Evolutionary conservation across 2,888 invertebrate species (phyloP).

Genomic region (Anthophora plumipes): DNA sequence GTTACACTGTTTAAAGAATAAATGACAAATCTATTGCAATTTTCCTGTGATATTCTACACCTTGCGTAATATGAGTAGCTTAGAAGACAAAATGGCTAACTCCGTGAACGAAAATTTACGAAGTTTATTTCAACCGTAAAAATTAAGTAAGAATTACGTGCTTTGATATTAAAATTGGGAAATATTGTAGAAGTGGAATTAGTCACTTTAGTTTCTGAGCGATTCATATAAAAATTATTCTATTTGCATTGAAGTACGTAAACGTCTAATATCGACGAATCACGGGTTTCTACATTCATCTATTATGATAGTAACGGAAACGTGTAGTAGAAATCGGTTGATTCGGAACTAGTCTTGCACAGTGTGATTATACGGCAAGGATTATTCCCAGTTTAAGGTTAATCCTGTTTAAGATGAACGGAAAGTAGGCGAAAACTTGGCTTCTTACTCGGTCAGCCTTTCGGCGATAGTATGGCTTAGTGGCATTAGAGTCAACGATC

Average conservation of each 20-base stretch:
- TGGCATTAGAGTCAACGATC: slow-evolving; percentile 77
- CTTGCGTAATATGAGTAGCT: too few species aligned
- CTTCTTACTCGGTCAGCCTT: slow-evolving; percentile 77
- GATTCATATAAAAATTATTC: too few species aligned
- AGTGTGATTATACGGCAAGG: slow-evolving; percentile 69
- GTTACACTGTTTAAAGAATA: too few species aligned
- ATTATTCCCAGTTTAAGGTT: slow-evolving; percentile 79
- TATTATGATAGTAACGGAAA: slow-evolving; percentile 5
- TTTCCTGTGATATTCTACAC: too few species aligned
- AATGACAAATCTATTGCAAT: too few species aligned
- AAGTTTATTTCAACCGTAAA: too few species aligned
- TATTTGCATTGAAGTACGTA: not conserved
- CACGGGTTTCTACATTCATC: not conserved
- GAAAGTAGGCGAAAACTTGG: slow-evolving; percentile 78
- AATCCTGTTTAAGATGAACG: slow-evolving; percentile 79
- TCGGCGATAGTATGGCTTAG: slow-evolving; percentile 75
- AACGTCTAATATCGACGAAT: not conserved
- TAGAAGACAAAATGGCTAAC: too few species aligned
- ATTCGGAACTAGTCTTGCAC: slow-evolving; percentile 30
- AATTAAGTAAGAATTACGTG: too few species aligned
- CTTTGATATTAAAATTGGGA: too few species aligned
- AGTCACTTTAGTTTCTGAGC: too few species aligned
- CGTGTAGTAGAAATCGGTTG: slow-evolving; percentile 50
- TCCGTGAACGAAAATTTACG: too few species aligned
- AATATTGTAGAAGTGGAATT: too few species aligned